These are phyloP conservation scores for Cremastobaeus sp. DNA, from an alignment of 2,888 invertebrate genomes.

Conservation along the genomic window DNA sequence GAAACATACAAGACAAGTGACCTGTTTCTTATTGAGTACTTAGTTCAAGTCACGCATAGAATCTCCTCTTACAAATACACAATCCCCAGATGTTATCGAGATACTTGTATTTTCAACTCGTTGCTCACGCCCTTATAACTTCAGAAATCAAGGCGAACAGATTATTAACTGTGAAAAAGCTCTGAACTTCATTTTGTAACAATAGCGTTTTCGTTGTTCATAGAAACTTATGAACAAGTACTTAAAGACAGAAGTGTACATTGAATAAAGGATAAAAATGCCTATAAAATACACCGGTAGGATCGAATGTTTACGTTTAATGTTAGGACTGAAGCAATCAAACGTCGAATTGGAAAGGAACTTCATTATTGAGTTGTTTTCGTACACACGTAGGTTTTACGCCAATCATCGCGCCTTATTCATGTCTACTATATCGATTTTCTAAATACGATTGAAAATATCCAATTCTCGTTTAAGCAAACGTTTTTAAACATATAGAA, in stretches of 20 bases:
- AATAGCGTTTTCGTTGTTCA: too few relatives aligned
- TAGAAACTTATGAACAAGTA: too few relatives aligned
- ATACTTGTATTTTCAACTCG: constrained; percentile 42
- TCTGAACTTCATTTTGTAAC: too few relatives aligned
- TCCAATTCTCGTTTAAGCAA: constrained; percentile 33
- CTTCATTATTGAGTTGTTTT: constrained; percentile 53
- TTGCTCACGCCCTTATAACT: constrained; percentile 17
- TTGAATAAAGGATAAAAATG: constrained; percentile 6
- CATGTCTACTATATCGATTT: constrained; percentile 52
- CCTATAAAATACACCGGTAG: too few relatives aligned
- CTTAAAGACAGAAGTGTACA: too few relatives aligned
- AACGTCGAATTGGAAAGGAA: constrained; percentile 26
- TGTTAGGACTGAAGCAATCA: too few relatives aligned
- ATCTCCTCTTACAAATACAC: constrained; percentile 50
- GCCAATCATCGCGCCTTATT: constrained; percentile 49
- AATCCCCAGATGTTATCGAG: constrained; percentile 50
- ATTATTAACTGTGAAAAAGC: constrained; percentile 13
- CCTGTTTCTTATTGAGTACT: constrained; percentile 66
- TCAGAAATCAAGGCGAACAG: constrained; percentile 7
- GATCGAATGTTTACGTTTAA: too few relatives aligned
- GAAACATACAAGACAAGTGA: constrained; percentile 60
- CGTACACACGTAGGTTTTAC: constrained; percentile 47
- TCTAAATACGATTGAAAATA: constrained; percentile 41
- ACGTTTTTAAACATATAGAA: constrained; percentile 12
- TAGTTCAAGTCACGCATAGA: constrained; percentile 68